Percentiles rank a stretch among this genome's conserved stretches.
Conservation (phyloP, 2,888 invertebrate species). For the Idaea straminata region DNA sequence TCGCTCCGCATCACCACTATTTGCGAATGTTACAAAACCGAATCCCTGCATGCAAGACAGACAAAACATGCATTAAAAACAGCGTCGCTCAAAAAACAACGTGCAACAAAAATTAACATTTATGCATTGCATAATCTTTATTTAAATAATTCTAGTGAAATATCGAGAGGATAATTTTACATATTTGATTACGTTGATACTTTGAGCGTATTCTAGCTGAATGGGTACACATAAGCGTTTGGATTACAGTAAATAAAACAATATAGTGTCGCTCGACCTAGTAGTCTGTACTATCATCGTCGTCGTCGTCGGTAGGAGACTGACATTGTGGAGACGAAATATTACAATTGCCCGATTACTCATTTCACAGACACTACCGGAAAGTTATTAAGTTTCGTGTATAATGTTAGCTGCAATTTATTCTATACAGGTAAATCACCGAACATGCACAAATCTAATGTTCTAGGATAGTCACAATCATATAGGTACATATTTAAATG, state of each 20-base stretch:
- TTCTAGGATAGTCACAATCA: constrained; percentile 18
- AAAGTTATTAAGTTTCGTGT: constrained; percentile 57
- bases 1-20: constrained; percentile 99
- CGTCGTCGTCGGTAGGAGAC: constrained; percentile 40
- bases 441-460: constrained; percentile 61
- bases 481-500: constrained; percentile 9
- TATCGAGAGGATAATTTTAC: constrained; percentile 68
- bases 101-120: constrained; percentile 87
- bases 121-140: constrained; percentile 81
- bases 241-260: constrained; percentile 69
- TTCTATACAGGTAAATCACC: constrained; percentile 68
- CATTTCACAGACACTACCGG: constrained; percentile 60
- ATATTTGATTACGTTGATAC: constrained; percentile 74
- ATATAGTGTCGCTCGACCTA: constrained; percentile 69
- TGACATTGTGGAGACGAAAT: constrained; percentile 45
- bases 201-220: constrained; percentile 80
- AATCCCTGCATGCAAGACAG: constrained; percentile 99
- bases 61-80: constrained; percentile 96
- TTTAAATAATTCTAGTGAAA: constrained; percentile 74
- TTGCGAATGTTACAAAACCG: constrained; percentile 99
- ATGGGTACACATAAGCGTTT: constrained; percentile 79
- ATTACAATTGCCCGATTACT: constrained; percentile 51
- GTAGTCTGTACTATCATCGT: constrained; percentile 59
- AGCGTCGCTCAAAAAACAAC: constrained; percentile 89
- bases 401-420: constrained; percentile 77